Evolutionary conservation across 2,797 vertebrate genomes (phyloP), one percentile per base, ranked within the genome.

Genomic region (Sus cebifrons): DNA sequence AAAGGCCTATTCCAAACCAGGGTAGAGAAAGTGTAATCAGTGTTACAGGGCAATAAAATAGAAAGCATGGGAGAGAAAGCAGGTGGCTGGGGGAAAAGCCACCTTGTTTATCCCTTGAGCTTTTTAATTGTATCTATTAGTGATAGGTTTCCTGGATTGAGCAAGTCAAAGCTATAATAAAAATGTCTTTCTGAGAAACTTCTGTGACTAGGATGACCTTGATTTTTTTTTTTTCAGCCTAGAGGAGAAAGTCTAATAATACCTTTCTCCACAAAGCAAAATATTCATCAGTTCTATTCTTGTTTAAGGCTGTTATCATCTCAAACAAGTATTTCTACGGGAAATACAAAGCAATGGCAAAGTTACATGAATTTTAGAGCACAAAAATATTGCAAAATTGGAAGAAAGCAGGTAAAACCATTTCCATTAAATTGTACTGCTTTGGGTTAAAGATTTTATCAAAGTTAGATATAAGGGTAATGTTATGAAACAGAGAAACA

Each of bases 51-150:
- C 12, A 68, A 14, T 86, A 5, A 17, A 71, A 93, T 23, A 88
- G 27, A 83, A 91, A 91, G 79, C 79, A 91, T 62, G 87, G 92
- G 78, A 96, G 60, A 88, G 97, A 86, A 96, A 94, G 86, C 77
- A 94, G 64, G 77, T 89, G 92, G 81, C 21, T 14, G 83, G 81
- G 44, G 87, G 75, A 97, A 94, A 90, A 90, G 91, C 74, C 40
- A 91, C 62, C 49, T 95, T 95, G 68, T 97, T 98, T 93, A 93
- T 98, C 88, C 92, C 29, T 36, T 29, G 29, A 67, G 12, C 21
- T 54, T 92, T 77, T 93, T 62, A 52, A 83, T 92, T 86, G 0
- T 74, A 17, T 96, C 90, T 97, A 0, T 96, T 82, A 75, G 23
- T 75, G 73, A 84, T 88, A 86, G 27, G 62, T 95, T 98, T 96